Conservation (phyloP, 1,140 invertebrate species). For the Ostrea denselamellosa region DNA sequence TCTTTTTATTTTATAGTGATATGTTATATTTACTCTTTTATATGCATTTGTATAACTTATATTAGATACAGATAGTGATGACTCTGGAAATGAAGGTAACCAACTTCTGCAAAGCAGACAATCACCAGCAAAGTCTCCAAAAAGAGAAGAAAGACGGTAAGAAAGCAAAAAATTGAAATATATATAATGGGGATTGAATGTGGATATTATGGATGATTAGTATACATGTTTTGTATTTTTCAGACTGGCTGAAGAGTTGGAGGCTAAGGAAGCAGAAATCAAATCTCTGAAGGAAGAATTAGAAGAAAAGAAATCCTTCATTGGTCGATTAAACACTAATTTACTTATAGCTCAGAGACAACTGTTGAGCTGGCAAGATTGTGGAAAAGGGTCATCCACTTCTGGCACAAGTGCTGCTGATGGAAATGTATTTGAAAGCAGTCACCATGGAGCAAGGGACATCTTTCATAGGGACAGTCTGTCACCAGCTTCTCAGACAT, state of each 20-base stretch:
- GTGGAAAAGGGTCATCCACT: conserved; percentile 33
- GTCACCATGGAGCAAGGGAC: background rate
- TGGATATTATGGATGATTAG: no score
- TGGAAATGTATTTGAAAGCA: conserved; percentile 40
- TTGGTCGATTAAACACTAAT: conserved; percentile 48
- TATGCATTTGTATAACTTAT: no score
- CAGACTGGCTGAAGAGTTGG: background rate
- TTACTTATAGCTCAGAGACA: conserved; percentile 44
- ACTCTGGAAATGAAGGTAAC: conserved; percentile 10
- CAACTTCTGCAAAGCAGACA: background rate
- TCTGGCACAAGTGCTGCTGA: conserved; percentile 47
- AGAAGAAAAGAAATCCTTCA: conserved; percentile 48
- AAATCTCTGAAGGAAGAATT: conserved; percentile 18
- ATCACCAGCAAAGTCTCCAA: background rate
- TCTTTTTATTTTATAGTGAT: no score
- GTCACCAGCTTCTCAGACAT: conserved; percentile 13
- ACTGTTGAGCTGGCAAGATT: conserved; percentile 34
- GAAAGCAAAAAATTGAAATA: background rate
- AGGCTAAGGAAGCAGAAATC: conserved; percentile 1
- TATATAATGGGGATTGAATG: background rate
- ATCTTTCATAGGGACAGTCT: conserved; percentile 6
- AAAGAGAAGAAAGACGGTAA: conserved; percentile 9
- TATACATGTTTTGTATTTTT: background rate
- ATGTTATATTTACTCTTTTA: no score
- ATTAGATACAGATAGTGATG: conserved; percentile 8